phyloP scores from a whole-genome alignment of 2,797 vertebrate species.

The Pampus argenteus region DNA sequence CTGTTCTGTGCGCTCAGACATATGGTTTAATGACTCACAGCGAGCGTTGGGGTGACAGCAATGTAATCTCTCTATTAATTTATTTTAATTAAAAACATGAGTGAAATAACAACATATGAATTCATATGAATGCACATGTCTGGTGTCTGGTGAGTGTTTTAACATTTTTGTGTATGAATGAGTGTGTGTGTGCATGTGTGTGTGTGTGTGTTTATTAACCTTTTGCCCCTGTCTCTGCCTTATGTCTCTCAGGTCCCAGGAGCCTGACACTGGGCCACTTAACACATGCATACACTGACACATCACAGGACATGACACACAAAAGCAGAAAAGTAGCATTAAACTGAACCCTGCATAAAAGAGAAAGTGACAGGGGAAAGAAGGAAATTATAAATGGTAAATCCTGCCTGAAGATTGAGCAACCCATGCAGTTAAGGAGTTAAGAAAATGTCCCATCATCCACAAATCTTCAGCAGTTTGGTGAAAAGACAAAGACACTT shows the following conservation, averaged over 20 bases:
- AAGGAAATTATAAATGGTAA: neutral
- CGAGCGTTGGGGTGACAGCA: constrained; percentile 5
- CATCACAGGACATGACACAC: constrained; percentile 48
- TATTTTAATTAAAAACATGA: constrained; percentile 33
- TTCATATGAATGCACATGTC: constrained; percentile 22
- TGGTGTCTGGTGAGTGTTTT: constrained; percentile 57
- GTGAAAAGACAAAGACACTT: constrained; percentile 35
- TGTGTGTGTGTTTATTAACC: constrained; percentile 74
- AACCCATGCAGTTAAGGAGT: constrained; percentile 19
- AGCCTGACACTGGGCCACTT: constrained; percentile 57
- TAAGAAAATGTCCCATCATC: constrained; percentile 34
- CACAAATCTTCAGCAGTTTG: constrained; percentile 21
- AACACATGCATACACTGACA: constrained; percentile 54
- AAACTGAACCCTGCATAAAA: neutral
- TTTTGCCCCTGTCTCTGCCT: constrained; percentile 75
- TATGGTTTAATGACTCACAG: constrained; percentile 7
- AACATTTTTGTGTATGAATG: constrained; percentile 30
- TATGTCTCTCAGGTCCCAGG: constrained; percentile 71
- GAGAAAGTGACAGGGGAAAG: constrained; percentile 12
- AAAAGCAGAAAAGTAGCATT: neutral
- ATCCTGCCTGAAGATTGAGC: constrained; percentile 25
- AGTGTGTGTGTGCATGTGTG: constrained; percentile 24
- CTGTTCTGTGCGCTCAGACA: constrained; percentile 9
- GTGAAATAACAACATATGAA: constrained; percentile 32
- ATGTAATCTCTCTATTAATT: constrained; percentile 16